Conservation (phyloP, 2,888 invertebrate species). For the Caenorhabditis macrosperma region DNA sequence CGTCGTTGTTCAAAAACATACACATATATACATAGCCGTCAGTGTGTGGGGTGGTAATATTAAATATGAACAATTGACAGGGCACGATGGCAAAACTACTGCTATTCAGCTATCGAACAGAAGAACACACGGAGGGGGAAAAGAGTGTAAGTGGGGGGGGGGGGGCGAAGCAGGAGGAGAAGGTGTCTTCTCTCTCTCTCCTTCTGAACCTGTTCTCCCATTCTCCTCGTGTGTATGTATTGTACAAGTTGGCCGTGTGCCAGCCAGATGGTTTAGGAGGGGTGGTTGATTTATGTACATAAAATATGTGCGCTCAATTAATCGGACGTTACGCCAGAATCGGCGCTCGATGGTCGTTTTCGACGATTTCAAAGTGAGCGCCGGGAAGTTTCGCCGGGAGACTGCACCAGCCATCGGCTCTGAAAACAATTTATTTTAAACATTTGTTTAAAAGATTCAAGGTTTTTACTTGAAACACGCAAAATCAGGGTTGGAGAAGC, state of each 20-base stretch:
- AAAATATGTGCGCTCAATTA: too few species aligned
- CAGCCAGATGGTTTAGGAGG: neutral
- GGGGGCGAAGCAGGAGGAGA: neutral
- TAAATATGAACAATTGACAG: neutral
- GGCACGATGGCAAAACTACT: neutral
- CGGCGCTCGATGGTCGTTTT: neutral
- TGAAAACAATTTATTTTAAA: slow-evolving; percentile 28
- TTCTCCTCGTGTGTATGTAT: neutral
- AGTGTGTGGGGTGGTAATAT: neutral
- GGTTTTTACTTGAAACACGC: slow-evolving; percentile 61
- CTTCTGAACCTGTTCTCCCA: slow-evolving; percentile 12
- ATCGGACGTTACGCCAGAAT: slow-evolving; percentile 25
- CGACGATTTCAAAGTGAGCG: slow-evolving; percentile 54
- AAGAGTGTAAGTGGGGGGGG: neutral
- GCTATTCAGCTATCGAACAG: neutral
- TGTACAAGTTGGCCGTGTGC: neutral
- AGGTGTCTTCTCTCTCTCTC: neutral
- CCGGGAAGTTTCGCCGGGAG: slow-evolving; percentile 46
- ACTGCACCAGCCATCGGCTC: slow-evolving; percentile 62
- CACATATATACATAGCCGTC: slow-evolving; percentile 2
- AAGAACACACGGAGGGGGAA: neutral
- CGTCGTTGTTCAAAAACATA: neutral
- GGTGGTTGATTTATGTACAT: neutral
- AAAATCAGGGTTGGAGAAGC: slow-evolving; percentile 63
- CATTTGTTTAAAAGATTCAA: neutral